phyloP scores from a whole-genome alignment of 2,797 vertebrate species.

The Neoniphon sammara region DNA sequence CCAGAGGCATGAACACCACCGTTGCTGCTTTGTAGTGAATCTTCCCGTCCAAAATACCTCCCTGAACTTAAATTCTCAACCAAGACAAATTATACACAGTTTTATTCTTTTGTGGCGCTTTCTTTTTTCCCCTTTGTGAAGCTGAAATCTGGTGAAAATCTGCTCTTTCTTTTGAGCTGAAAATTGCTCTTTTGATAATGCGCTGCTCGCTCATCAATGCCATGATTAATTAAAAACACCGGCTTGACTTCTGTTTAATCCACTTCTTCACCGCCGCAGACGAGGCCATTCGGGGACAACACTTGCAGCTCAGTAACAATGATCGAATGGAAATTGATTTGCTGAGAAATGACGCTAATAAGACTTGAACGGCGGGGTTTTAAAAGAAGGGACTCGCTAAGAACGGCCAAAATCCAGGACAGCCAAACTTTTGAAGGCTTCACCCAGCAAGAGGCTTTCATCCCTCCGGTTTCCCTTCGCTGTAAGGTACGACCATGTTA shows the following conservation, averaged over 20 bases:
- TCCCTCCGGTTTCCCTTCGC: conserved; percentile 40
- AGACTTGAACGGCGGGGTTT: neutral
- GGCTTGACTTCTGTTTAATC: conserved; percentile 16
- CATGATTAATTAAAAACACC: conserved; percentile 25
- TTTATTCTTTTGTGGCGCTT: conserved; percentile 12
- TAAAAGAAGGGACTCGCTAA: too few species aligned
- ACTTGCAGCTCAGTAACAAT: neutral
- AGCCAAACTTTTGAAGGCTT: conserved; percentile 27
- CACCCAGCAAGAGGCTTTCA: conserved; percentile 21
- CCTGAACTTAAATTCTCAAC: conserved; percentile 33
- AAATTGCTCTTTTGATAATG: too few species aligned
- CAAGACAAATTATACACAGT: conserved; percentile 17
- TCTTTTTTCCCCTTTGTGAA: too few species aligned
- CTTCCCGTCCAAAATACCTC: conserved; percentile 42
- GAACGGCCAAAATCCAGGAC: conserved; percentile 28
- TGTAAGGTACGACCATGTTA: conserved; percentile 30
- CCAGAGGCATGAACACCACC: conserved; percentile 24
- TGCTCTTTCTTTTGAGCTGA: neutral
- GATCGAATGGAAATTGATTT: conserved; percentile 15
- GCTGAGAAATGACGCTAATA: conserved; percentile 5
- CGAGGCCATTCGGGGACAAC: neutral
- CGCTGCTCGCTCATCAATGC: too few species aligned
- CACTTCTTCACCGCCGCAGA: conserved; percentile 6
- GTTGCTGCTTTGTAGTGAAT: conserved; percentile 44
- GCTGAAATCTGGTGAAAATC: too few species aligned